These are phyloP conservation scores for Artibeus jamaicensis DNA, from an alignment of 2,797 vertebrate genomes.

Conservation along the genomic window DNA sequence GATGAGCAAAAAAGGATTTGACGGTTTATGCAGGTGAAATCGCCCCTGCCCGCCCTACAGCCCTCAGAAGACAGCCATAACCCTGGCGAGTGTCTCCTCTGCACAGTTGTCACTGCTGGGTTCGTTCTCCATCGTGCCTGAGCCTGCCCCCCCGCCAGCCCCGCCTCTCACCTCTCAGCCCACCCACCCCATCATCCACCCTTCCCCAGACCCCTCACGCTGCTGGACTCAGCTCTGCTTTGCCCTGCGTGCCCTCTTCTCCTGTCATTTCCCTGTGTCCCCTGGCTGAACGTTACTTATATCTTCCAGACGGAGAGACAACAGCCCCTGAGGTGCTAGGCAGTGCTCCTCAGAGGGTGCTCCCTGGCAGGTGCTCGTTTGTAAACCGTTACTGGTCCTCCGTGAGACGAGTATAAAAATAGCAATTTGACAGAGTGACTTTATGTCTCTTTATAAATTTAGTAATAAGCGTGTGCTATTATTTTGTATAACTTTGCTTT, in stretches of 20 bases:
- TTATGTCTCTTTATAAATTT: neutral
- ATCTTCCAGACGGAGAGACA: neutral
- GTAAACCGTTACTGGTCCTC: neutral
- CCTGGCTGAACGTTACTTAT: neutral
- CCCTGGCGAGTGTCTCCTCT: too few relatives aligned
- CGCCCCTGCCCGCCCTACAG: too few relatives aligned
- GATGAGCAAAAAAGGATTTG: neutral
- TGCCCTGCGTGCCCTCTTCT: accelerated
- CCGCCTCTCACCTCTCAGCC: neutral
- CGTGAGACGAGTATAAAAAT: neutral
- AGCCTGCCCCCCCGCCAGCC: neutral
- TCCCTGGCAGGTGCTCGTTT: neutral
- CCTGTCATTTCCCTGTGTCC: too few relatives aligned
- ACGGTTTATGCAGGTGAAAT: neutral
- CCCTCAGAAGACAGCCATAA: neutral
- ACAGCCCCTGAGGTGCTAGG: neutral
- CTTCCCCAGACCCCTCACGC: neutral
- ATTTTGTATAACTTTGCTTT: neutral
- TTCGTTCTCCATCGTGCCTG: accelerated
- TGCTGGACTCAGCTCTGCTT: neutral
- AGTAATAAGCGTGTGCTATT: neutral
- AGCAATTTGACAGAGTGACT: neutral
- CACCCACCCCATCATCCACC: accelerated
- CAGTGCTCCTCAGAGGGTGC: neutral
- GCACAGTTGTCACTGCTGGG: accelerated